phyloP scores from a whole-genome alignment of 2,888 invertebrate species.

The Drosophila quinaria region DNA sequence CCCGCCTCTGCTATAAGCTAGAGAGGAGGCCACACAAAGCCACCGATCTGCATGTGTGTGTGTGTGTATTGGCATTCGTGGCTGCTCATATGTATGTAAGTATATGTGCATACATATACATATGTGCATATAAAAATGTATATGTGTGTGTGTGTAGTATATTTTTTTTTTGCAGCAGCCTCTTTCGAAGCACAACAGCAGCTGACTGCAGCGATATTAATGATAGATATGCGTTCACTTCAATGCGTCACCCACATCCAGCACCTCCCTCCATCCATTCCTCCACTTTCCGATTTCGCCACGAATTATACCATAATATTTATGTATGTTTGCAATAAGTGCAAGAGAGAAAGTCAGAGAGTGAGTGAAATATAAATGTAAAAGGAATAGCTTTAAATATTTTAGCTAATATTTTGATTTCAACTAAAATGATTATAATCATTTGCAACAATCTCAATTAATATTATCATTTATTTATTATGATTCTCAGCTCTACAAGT shows the following conservation, averaged over 20 bases:
- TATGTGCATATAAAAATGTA: constrained; percentile 1
- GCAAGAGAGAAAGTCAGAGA: not conserved
- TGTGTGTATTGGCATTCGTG: constrained; percentile 52
- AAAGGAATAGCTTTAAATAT: constrained; percentile 26
- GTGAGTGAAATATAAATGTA: not conserved
- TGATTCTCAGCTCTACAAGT: too few relatives aligned
- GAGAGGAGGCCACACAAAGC: constrained; percentile 45
- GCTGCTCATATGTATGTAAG: constrained; percentile 23
- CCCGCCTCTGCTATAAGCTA: constrained; percentile 38
- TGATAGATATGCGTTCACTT: constrained; percentile 81
- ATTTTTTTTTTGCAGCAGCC: constrained; percentile 55
- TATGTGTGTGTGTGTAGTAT: constrained; percentile 21
- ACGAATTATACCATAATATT: constrained; percentile 70
- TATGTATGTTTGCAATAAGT: constrained; percentile 31
- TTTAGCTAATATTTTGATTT: not conserved
- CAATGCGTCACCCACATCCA: constrained; percentile 59
- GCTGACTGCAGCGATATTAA: constrained; percentile 81
- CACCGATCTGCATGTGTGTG: constrained; percentile 38
- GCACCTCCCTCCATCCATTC: not conserved
- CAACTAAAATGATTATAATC: not conserved
- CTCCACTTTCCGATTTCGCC: not conserved
- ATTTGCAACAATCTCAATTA: not conserved
- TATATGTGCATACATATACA: constrained; percentile 14
- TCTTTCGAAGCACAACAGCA: constrained; percentile 73
- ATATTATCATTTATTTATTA: too few relatives aligned